A percentile compares a stretch with the other conserved stretches of the same genome.
Evolutionary conservation across 1,140 invertebrate species (phyloP).

Genomic region (Olivierus martensii): DNA sequence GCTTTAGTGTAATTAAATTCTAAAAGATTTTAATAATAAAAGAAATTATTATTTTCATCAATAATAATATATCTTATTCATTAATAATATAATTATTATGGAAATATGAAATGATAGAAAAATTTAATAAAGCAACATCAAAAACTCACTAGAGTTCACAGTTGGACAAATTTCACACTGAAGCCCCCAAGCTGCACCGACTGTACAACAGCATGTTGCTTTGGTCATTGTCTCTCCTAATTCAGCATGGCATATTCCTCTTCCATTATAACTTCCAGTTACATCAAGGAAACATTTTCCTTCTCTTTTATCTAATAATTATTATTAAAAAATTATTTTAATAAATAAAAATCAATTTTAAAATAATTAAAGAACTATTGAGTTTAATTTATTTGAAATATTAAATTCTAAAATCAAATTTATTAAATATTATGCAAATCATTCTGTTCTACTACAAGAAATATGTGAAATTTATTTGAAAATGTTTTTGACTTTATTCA

Average conservation of each 20-base stretch:
- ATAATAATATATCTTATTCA: too few species aligned
- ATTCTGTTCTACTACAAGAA: too few species aligned
- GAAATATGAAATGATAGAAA: conserved; percentile 32
- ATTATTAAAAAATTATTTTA: neutral
- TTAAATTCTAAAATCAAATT: too few species aligned
- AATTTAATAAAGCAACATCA: conserved; percentile 36
- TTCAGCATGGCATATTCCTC: conserved; percentile 36
- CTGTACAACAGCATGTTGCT: conserved; percentile 71
- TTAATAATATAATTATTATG: neutral
- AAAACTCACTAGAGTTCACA: conserved; percentile 40
- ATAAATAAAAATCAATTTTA: too few species aligned
- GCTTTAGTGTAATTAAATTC: too few species aligned
- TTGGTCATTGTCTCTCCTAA: conserved; percentile 49
- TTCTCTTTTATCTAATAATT: conserved; percentile 50
- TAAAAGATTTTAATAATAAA: too few species aligned
- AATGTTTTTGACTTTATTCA: too few species aligned
- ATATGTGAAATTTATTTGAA: too few species aligned
- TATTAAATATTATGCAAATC: too few species aligned
- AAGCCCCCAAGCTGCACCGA: conserved; percentile 75
- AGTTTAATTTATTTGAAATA: too few species aligned
- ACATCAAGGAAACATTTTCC: conserved; percentile 58
- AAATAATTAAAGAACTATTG: too few species aligned
- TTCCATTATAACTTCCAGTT: conserved; percentile 27
- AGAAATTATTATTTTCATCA: too few species aligned
- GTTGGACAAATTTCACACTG: conserved; percentile 64